phyloP scores from a whole-genome alignment of 2,888 invertebrate species.

The Agrochola litura region DNA sequence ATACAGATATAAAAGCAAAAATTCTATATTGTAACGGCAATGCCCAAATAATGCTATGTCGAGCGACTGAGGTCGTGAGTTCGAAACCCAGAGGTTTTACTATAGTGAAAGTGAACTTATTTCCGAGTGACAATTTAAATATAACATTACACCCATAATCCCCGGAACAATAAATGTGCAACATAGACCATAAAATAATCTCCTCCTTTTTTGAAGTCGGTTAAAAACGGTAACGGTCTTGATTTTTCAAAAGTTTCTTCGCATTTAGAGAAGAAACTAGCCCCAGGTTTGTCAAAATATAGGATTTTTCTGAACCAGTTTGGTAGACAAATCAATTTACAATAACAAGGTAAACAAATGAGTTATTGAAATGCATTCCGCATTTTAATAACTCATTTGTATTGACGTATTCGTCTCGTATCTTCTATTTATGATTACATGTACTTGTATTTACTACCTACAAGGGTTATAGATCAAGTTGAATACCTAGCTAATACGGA shows the following conservation, averaged over 20 bases:
- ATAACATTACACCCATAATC: not conserved
- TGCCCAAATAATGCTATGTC: no score
- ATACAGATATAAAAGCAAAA: not conserved
- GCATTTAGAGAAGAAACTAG: not conserved
- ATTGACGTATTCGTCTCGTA: not conserved
- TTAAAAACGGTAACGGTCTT: not conserved
- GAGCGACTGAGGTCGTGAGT: not conserved
- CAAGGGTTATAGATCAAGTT: constrained; percentile 8
- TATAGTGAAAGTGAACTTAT: not conserved
- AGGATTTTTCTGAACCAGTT: not conserved
- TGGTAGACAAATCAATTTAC: not conserved
- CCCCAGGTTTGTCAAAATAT: not conserved
- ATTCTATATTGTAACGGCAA: no score
- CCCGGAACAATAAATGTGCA: not conserved
- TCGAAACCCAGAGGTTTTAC: no score
- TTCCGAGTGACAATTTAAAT: not conserved
- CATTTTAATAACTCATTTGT: not conserved
- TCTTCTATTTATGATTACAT: constrained; percentile 1
- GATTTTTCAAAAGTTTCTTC: not conserved
- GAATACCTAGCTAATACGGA: constrained; percentile 29
- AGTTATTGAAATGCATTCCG: no score
- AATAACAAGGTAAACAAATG: not conserved
- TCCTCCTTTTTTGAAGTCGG: no score
- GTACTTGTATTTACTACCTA: not conserved
- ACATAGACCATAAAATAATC: not conserved